phyloP scores from a whole-genome alignment of 2,888 invertebrate genomes.

The Julus scanicus region DNA sequence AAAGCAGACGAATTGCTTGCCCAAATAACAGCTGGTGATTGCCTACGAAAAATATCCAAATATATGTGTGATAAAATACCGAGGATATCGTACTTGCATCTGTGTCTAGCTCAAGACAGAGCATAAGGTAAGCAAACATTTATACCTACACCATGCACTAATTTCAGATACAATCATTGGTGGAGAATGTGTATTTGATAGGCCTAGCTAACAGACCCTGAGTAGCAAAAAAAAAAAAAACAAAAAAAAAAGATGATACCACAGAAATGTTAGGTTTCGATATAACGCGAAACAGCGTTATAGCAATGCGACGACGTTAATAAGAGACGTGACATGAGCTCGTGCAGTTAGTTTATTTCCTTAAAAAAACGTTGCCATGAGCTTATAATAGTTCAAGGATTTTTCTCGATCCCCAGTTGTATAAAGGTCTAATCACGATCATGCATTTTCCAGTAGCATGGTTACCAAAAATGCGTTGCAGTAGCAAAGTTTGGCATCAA shows the following conservation, averaged over 20 bases:
- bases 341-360: neutral
- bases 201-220: neutral
- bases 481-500: too few relatives aligned
- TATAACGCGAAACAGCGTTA: neutral
- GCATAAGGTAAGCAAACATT: neutral
- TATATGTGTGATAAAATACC: neutral
- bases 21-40: slow-evolving; percentile 18
- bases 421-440: too few relatives aligned
- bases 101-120: neutral
- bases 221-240: neutral
- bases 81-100: neutral
- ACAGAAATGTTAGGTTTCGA: neutral
- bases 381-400: neutral
- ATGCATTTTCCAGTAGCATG: too few relatives aligned
- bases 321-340: neutral
- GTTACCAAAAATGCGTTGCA: too few relatives aligned
- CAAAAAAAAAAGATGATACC: neutral
- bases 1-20: slow-evolving; percentile 10
- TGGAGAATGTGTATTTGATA: neutral
- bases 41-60: neutral
- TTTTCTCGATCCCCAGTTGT: too few relatives aligned
- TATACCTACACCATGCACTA: neutral
- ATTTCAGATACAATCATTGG: neutral
- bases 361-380: neutral
- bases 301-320: neutral